Evolutionary conservation across 2,888 invertebrate species (phyloP), one percentile per base, ranked within the genome.

Genomic region (Aelia acuminata): DNA sequence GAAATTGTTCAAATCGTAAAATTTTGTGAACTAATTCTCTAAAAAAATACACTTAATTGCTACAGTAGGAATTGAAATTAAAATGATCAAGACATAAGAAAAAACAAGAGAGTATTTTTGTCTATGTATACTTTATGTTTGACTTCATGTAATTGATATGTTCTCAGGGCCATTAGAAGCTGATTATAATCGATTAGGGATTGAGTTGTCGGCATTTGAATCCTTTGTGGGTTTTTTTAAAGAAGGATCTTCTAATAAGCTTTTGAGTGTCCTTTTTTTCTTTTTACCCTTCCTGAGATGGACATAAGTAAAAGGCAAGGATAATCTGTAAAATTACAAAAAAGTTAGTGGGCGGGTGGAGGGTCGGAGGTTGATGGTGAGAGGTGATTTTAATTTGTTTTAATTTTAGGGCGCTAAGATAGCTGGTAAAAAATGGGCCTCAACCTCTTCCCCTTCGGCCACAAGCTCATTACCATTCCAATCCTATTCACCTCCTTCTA

Each of bases 391-490:
- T 80, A 80, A 80, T 80, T 80, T 80, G 80, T 80, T 39, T 80
- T 80, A 80, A 80, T 80, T 80, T 80, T 43, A 80, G 80, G 80
- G 80, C 80, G 80, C 80, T 80, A 47, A 80, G 80, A 80, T 80
- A n/a, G 43, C 7, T 0, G 11, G 80, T 80, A 80, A 80, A 80
- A 80, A 80, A 80, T 80, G 43, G 43, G 80, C 0, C 43, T 39
- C 18, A 70, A 63, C 31, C 26, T 31, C 31, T 15, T 15, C 18
- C 15, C 15, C 70, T 18, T 15, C 70, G 5, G 20, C 80, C n/a
- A 3, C 80, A n/a, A n/a, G 0, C 43, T 80, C 80, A 80, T 80
- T 80, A 80, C n/a, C 80, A 43, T 80, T 43, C 43, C 43, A 0
- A 80, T 22, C 13, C 35, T 75, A 8, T 11, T 31, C 39, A 8